phyloP scores from a whole-genome alignment of 2,888 invertebrate genomes.

The Yponomeuta evonymella region DNA sequence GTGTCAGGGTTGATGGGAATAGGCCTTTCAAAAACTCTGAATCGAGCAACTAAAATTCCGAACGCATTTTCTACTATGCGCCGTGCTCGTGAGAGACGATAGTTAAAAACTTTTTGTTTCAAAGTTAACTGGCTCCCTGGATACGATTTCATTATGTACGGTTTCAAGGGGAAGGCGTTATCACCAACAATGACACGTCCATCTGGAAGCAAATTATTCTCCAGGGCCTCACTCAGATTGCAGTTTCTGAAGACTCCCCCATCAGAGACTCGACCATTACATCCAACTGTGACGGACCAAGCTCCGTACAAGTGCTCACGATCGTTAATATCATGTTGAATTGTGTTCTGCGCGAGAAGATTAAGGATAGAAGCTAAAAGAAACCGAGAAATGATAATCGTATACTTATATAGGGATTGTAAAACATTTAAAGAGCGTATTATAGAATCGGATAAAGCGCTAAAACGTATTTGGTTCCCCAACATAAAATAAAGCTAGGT shows the following conservation, averaged over 20 bases:
- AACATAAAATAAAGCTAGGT: no score
- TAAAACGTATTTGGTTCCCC: no score
- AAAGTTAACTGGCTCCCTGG: constrained; percentile 12
- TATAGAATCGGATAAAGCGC: no score
- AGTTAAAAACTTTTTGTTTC: constrained; percentile 22
- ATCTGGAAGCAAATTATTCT: constrained; percentile 15
- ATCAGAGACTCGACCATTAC: constrained; percentile 18
- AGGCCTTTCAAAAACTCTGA: constrained; percentile 14
- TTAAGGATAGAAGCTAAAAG: no score
- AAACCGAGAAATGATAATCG: no score
- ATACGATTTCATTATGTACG: no score
- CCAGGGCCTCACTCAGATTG: constrained; percentile 11
- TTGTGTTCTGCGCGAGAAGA: no score
- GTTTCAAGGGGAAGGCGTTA: constrained; percentile 18
- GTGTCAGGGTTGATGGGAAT: constrained; percentile 14
- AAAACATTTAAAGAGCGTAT: no score
- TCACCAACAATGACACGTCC: constrained; percentile 22
- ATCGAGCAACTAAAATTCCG: constrained; percentile 16
- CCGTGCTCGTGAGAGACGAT: constrained; percentile 23
- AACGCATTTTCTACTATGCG: constrained; percentile 10
- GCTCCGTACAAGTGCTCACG: no score
- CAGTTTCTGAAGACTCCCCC: constrained; percentile 15
- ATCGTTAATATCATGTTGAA: no score
- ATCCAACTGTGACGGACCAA: no score
- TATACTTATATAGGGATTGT: no score